Conservation (phyloP, 2,113 vertebrate species). For the Aleadryas rufinucha region DNA sequence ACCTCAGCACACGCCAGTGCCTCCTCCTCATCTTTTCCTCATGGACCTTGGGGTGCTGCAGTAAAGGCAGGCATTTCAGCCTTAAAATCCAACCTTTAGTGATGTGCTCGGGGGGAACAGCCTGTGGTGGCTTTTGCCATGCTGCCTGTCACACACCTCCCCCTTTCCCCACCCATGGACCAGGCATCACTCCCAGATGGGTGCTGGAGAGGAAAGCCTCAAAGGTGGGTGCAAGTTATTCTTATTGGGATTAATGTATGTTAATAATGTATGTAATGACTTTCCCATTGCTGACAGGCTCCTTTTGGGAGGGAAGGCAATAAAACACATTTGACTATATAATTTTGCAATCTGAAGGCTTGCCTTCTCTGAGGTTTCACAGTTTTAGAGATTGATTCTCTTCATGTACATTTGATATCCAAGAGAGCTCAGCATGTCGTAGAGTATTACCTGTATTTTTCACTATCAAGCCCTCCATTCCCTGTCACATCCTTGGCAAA, state of each 20-base stretch:
- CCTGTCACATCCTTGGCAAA: not conserved
- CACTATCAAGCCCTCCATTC: not conserved
- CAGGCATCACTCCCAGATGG: not conserved
- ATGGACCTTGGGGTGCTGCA: fast-evolving
- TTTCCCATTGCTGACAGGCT: not conserved
- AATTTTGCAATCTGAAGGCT: not conserved
- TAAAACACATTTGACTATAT: not conserved
- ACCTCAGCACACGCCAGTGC: fast-evolving
- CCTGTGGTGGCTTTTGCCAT: not conserved
- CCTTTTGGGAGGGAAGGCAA: not conserved
- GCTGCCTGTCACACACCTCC: fast-evolving
- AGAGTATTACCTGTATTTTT: not conserved
- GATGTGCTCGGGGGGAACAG: not conserved
- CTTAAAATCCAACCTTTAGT: not conserved
- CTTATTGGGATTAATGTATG: fast-evolving
- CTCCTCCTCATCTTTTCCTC: not conserved
- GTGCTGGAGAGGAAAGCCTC: not conserved
- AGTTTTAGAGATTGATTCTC: not conserved
- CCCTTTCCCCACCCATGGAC: not conserved
- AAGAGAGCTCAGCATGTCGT: not conserved
- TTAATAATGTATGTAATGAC: too few relatives aligned
- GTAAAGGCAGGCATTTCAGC: not conserved
- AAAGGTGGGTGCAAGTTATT: not conserved
- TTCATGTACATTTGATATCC: not conserved
- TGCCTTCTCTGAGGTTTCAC: not conserved